Evolutionary conservation across 2,888 invertebrate genomes (phyloP).

Genomic region (Anorthoa munda): DNA sequence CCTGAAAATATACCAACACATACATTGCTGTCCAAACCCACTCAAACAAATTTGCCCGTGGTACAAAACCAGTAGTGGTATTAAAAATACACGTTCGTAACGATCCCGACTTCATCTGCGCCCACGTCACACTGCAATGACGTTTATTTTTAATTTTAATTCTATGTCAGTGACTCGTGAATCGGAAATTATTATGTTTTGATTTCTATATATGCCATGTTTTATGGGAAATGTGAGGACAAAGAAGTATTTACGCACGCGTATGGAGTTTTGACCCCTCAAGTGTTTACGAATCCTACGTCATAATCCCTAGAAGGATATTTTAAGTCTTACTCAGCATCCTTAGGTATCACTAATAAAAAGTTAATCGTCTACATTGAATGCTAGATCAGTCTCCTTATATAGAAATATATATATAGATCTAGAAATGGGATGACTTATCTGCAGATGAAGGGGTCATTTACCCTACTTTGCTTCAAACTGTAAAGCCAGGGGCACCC

Average conservation of each 20-base stretch:
- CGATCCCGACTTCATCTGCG: slow-evolving; percentile 24
- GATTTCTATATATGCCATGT: slow-evolving; percentile 52
- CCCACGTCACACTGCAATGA: slow-evolving; percentile 73
- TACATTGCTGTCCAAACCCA: slow-evolving; percentile 67
- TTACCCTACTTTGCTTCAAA: not conserved
- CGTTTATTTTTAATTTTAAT: slow-evolving; percentile 83
- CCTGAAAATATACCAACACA: slow-evolving; percentile 55
- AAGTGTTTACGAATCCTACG: not conserved
- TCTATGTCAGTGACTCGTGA: slow-evolving; percentile 85
- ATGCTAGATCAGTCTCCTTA: not conserved
- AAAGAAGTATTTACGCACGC: slow-evolving; percentile 33
- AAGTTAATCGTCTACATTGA: not conserved
- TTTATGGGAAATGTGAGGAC: slow-evolving; percentile 25
- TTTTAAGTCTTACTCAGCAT: not conserved
- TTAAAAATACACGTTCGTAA: slow-evolving; percentile 18
- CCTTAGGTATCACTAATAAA: not conserved
- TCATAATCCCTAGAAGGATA: not conserved
- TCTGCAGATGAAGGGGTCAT: not conserved
- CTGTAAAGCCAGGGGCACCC: not conserved
- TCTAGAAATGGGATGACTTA: not conserved
- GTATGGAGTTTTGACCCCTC: not conserved
- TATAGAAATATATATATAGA: too few relatives aligned
- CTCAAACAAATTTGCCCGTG: not conserved
- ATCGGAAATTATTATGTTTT: slow-evolving; percentile 72
- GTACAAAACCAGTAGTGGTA: slow-evolving; percentile 64